Conservation (phyloP, 2,113 vertebrate genomes). For the Stigmatopora argus region DNA sequence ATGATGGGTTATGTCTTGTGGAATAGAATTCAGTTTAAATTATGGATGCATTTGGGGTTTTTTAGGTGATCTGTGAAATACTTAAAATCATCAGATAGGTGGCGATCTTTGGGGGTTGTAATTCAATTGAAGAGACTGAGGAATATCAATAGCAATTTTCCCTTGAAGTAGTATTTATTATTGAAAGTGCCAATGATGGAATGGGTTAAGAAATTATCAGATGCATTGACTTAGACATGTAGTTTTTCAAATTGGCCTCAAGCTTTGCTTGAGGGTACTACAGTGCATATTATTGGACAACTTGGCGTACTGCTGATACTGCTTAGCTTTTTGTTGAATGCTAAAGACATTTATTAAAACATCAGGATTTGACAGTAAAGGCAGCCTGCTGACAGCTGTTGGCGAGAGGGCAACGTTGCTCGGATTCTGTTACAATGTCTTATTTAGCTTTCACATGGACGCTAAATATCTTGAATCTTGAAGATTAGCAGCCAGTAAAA, state of each 20-base stretch:
- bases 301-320: neutral
- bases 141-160: too few species aligned
- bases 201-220: neutral
- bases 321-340: conserved; percentile 7
- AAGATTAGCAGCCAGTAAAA: conserved; percentile 15
- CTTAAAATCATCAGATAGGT: neutral
- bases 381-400: conserved; percentile 17
- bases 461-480: conserved; percentile 4
- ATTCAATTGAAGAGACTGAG: too few species aligned
- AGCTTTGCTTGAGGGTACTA: neutral
- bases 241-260: neutral
- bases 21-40: neutral
- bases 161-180: neutral
- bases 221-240: neutral
- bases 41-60: neutral
- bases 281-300: neutral
- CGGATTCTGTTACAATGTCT: conserved; percentile 18
- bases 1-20: too few species aligned
- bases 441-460: conserved; percentile 9
- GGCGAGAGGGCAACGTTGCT: conserved; percentile 38
- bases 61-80: neutral
- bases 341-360: conserved; percentile 8
- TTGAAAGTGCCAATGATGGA: neutral
- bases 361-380: conserved; percentile 11
- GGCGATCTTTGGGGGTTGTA: neutral